phyloP scores from a whole-genome alignment of 2,888 invertebrate genomes.

The Papilio elwesi region DNA sequence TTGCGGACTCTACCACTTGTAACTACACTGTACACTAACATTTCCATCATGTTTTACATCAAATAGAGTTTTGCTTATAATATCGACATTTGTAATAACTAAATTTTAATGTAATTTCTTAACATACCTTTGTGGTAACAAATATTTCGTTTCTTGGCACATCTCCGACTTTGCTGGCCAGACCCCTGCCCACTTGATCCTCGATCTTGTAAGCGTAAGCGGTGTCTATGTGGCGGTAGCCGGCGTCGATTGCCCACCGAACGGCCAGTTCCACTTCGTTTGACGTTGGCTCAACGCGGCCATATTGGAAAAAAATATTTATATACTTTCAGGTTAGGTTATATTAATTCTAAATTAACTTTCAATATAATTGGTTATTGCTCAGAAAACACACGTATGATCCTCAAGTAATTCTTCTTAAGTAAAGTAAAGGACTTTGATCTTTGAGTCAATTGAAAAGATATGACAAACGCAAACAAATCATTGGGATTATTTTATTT shows the following conservation, averaged over 20 bases:
- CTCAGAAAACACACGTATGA: too few species aligned
- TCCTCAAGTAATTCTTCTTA: too few species aligned
- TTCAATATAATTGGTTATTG: not conserved
- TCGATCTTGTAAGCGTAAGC: constrained; percentile 85
- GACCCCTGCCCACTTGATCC: constrained; percentile 78
- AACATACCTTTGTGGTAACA: constrained; percentile 80
- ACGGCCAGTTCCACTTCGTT: constrained; percentile 75
- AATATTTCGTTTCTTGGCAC: constrained; percentile 81
- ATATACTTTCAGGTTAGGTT: constrained; percentile 1
- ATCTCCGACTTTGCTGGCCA: constrained; percentile 68
- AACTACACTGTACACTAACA: too few species aligned
- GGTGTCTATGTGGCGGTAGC: constrained; percentile 87
- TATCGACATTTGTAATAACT: too few species aligned
- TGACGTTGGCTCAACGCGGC: constrained; percentile 50
- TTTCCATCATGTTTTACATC: too few species aligned
- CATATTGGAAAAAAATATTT: constrained; percentile 46
- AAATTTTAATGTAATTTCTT: not conserved
- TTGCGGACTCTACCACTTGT: too few species aligned
- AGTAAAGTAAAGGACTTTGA: too few species aligned
- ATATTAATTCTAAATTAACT: not conserved
- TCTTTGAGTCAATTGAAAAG: too few species aligned
- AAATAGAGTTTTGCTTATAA: too few species aligned
- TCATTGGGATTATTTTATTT: too few species aligned
- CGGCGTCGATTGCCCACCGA: constrained; percentile 82
- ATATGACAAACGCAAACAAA: too few species aligned